Conservation (phyloP, 2,113 vertebrate genomes). For the Barnardius zonarius region DNA sequence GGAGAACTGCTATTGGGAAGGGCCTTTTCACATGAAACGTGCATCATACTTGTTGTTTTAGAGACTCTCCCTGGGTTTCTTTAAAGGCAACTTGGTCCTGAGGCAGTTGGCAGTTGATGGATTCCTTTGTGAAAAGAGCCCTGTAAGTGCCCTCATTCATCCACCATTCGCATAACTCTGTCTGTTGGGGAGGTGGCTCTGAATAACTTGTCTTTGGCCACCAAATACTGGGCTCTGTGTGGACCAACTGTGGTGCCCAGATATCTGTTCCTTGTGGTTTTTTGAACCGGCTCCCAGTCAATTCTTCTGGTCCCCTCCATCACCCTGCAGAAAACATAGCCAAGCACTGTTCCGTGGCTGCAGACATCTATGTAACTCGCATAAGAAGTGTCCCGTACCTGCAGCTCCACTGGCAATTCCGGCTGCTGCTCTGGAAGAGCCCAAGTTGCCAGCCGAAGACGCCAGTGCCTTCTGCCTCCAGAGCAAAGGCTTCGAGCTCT, state of each 20-base stretch:
- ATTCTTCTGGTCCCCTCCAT: background rate
- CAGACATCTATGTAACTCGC: background rate
- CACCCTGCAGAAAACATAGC: background rate
- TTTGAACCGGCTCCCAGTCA: background rate
- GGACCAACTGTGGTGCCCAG: background rate
- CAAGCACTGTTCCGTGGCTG: background rate
- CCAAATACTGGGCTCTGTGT: background rate
- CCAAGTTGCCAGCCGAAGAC: background rate
- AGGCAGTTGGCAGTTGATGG: background rate
- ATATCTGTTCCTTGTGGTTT: background rate
- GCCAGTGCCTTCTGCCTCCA: fast-evolving
- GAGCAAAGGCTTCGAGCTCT: background rate
- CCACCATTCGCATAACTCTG: background rate
- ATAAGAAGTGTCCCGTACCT: background rate
- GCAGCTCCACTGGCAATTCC: background rate
- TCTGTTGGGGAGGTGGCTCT: background rate
- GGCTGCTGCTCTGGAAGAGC: background rate
- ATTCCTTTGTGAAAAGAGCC: background rate
- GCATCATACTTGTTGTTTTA: background rate
- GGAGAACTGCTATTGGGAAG: background rate
- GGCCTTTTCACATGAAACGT: background rate
- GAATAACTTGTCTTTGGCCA: background rate
- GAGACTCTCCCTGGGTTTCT: background rate
- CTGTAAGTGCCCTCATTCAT: background rate
- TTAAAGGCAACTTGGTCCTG: background rate